Evolutionary conservation across 2,888 invertebrate species (phyloP).

Genomic region (Harpagoxenus sublaevis): DNA sequence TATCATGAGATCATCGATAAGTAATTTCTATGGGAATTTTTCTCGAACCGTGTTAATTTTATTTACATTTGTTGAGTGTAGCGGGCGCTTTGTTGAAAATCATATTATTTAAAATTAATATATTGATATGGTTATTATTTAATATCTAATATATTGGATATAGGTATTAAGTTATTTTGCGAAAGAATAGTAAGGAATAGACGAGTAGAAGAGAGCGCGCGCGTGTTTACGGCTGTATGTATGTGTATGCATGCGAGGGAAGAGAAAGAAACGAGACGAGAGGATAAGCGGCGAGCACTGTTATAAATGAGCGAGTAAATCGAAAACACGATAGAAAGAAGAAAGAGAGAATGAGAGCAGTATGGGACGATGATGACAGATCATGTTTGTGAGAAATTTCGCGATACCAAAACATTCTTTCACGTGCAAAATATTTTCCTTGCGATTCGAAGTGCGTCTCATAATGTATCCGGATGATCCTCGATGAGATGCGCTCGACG

Average conservation of each 20-base stretch:
- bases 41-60: slow-evolving; percentile 77
- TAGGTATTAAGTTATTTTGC: slow-evolving; percentile 83
- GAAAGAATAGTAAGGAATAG: slow-evolving; percentile 67
- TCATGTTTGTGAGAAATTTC: slow-evolving; percentile 66
- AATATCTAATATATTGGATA: slow-evolving; percentile 85
- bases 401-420: slow-evolving; percentile 79
- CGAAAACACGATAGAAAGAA: slow-evolving; percentile 1
- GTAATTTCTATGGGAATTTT: slow-evolving; percentile 68
- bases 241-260: slow-evolving; percentile 63
- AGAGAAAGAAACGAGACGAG: slow-evolving; percentile 38
- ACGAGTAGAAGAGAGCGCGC: slow-evolving; percentile 54
- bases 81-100: slow-evolving; percentile 85
- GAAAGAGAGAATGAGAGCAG: slow-evolving; percentile 37
- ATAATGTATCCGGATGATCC: slow-evolving; percentile 33
- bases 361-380: slow-evolving; percentile 54
- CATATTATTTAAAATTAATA: slow-evolving; percentile 86
- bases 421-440: slow-evolving; percentile 74
- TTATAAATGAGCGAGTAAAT: slow-evolving; percentile 25
- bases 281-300: slow-evolving; percentile 19
- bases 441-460: slow-evolving; percentile 44
- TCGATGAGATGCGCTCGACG: slow-evolving; percentile 34
- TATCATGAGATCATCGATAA: slow-evolving; percentile 18
- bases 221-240: slow-evolving; percentile 71
- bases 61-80: slow-evolving; percentile 79
- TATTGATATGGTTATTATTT: slow-evolving; percentile 84